phyloP scores from a whole-genome alignment of 2,797 vertebrate genomes.

The Characodon lateralis region DNA sequence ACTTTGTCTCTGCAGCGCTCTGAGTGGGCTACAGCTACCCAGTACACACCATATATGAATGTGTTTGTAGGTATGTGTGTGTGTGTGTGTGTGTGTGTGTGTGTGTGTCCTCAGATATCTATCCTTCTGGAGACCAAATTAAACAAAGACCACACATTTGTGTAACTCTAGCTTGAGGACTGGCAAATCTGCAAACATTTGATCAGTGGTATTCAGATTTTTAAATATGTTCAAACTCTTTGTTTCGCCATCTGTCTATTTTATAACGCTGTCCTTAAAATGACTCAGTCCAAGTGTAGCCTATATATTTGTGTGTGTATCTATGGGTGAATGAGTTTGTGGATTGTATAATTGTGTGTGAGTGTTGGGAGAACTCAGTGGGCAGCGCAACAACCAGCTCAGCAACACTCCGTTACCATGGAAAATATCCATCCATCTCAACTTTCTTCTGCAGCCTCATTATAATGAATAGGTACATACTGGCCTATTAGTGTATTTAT shows the following conservation, averaged over 20 bases:
- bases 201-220: neutral
- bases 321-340: conserved; percentile 23
- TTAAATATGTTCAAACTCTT: neutral
- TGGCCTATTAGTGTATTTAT: neutral
- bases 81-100: conserved; percentile 16
- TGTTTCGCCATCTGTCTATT: neutral
- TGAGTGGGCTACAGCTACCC: conserved; percentile 62
- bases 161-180: neutral
- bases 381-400: conserved; percentile 79
- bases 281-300: conserved; percentile 23
- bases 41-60: conserved; percentile 38
- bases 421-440: conserved; percentile 73
- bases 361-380: conserved; percentile 72
- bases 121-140: conserved; percentile 16
- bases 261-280: conserved; percentile 14
- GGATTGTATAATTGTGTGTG: conserved; percentile 18
- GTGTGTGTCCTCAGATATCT: conserved; percentile 12
- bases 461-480: neutral
- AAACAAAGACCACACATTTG: neutral
- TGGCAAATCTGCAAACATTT: conserved; percentile 1
- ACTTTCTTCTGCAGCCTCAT: neutral
- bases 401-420: conserved; percentile 82
- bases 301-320: neutral
- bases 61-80: conserved; percentile 23
- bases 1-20: conserved; percentile 73